Percentiles rank a stretch among this genome's conserved stretches.
phyloP scores from a whole-genome alignment of 64 coral and sea anemone genomes.

The Actinia tenebrosa region DNA sequence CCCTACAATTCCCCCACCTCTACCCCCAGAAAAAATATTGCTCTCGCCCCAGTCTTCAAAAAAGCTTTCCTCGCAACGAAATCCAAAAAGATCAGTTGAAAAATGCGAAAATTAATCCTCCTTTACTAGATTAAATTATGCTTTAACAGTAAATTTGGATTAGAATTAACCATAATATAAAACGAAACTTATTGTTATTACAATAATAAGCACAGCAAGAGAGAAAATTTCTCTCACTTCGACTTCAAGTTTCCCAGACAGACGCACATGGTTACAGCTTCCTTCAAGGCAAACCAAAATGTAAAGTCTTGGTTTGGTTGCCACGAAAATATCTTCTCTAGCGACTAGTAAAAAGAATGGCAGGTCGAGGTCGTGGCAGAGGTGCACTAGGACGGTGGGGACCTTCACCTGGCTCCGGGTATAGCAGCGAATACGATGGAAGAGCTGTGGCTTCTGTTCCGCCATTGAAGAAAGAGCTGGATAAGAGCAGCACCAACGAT shows the following conservation, averaged over 20 bases:
- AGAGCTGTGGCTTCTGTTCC: conserved; percentile 28
- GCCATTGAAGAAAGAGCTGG: conserved; percentile 18
- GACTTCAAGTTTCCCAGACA: neutral
- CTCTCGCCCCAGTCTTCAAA: neutral
- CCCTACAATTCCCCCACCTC: neutral
- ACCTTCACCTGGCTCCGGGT: neutral
- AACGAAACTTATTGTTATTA: neutral
- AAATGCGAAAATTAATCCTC: neutral
- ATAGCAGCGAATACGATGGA: neutral
- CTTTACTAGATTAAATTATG: neutral
- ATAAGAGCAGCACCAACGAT: neutral
- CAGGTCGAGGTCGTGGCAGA: conserved; percentile 51
- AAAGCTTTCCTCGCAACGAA: neutral
- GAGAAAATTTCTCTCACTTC: neutral
- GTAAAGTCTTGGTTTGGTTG: neutral
- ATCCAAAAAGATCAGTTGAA: neutral
- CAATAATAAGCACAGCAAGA: neutral
- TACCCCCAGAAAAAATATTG: neutral
- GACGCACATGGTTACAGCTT: neutral
- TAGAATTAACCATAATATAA: neutral
- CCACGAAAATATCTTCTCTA: neutral
- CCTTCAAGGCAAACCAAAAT: neutral
- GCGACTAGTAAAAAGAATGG: conserved; percentile 8
- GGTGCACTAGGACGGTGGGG: conserved; percentile 39
- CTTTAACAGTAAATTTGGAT: neutral